Percentiles rank a stretch among this genome's conserved stretches.
Evolutionary conservation across 1,140 invertebrate species (phyloP).

Genomic region (Drosophila pallidifrons): DNA sequence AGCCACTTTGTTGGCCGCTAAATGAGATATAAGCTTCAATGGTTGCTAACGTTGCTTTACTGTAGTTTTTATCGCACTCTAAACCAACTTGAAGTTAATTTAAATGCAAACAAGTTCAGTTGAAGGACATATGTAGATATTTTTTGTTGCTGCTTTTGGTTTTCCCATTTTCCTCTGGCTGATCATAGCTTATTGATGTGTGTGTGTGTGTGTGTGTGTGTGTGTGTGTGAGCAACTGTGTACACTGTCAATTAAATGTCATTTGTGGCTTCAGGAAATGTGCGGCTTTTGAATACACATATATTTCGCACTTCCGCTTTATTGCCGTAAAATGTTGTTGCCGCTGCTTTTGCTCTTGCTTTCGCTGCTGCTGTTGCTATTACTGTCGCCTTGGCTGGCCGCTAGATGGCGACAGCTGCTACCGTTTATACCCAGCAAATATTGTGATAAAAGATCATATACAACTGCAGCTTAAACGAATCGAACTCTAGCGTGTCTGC

Average conservation of each 20-base stretch:
- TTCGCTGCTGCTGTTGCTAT: neutral
- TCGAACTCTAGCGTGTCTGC: neutral
- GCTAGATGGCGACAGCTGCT: constrained; percentile 36
- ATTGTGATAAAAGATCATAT: neutral
- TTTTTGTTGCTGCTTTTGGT: neutral
- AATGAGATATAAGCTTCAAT: too few species aligned
- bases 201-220: neutral
- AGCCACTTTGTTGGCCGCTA: too few species aligned
- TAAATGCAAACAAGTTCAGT: neutral
- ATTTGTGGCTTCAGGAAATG: constrained; percentile 49
- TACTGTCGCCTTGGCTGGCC: neutral
- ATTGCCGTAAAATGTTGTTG: constrained; percentile 9
- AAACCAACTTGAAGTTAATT: neutral
- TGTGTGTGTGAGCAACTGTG: neutral
- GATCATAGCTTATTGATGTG: constrained; percentile 9
- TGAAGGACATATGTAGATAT: neutral
- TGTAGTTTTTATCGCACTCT: too few species aligned
- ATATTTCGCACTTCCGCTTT: constrained; percentile 25
- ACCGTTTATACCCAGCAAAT: neutral
- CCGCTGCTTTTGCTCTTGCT: neutral
- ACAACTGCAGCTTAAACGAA: neutral
- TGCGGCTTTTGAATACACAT: constrained; percentile 38
- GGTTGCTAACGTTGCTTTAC: too few species aligned
- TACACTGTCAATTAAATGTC: constrained; percentile 52
- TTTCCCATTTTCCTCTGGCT: neutral